Evolutionary conservation across 2,888 invertebrate species (phyloP), one percentile per base, ranked within the genome.

Genomic region (Anthophora plumipes): DNA sequence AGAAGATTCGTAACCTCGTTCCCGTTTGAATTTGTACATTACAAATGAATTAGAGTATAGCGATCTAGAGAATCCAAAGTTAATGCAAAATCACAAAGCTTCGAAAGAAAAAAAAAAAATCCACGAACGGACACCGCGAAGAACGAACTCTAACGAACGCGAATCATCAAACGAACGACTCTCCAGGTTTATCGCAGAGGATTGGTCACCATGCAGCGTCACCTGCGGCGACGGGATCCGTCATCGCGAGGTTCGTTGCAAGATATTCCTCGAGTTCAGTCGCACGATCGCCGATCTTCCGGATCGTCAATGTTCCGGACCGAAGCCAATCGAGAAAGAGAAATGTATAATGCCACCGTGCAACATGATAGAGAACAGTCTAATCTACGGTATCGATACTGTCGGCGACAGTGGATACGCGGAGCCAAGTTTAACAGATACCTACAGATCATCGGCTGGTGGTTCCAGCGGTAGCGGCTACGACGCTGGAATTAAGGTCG

Each of bases 181-280:
- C 80, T 60, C 6, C 73, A 93, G 99, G 92, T 99, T 97, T 94
- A 97, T 98, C 90, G 96, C 97, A 82, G 98, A 98, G 79, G 97
- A 97, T 70, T 99, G 98, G 98, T 96, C 98, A 1, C 96, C 97
- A 0, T 99, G 99, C 94, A 98, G 97, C 89, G 97, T 97, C 0
- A 96, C 97, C 0, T 99, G 99, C 92, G 99, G 99, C 0, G 97
- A 97, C 92, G 99, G 99, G 0, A 95, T 97, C 87, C 95, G 97
- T n/a, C 96, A 96, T 84, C 96, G 98, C 46, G 96, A 96, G 88
- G 98, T 98, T n/a, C 96, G 97, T 88, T 99, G 99, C 94, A 98
- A 98, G 94, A 98, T 99, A 89, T 98, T 97, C 94, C 94, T 99
- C 81, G 98, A 98, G 93, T 98, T 98, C 93, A 97, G 98, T 75